Conservation (phyloP, 2,888 invertebrate species). For the Merodon equestris region DNA sequence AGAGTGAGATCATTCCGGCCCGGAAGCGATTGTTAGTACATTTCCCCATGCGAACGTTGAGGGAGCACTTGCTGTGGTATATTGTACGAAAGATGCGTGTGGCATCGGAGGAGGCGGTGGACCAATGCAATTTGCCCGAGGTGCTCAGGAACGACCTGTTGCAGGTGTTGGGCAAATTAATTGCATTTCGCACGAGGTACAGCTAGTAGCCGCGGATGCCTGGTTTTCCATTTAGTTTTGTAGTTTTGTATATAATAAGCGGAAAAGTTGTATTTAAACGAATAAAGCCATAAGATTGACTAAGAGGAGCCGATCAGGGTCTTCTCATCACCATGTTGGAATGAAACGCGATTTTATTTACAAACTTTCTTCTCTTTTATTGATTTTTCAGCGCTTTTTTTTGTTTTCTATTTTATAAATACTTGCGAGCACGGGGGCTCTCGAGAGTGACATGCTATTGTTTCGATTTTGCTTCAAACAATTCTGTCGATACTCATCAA, state of each 20-base stretch:
- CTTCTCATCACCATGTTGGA: no score
- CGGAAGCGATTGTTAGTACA: conserved; percentile 73
- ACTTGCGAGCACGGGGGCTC: conserved; percentile 17
- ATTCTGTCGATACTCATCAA: conserved; percentile 29
- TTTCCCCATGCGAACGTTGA: conserved; percentile 74
- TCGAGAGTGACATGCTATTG: conserved; percentile 55
- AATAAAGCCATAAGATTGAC: no score
- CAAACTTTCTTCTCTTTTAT: conserved; percentile 43
- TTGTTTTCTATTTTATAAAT: conserved; percentile 45
- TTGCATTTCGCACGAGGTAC: conserved; percentile 16
- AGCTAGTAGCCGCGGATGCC: not conserved
- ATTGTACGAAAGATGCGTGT: conserved; percentile 32
- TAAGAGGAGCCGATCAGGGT: no score
- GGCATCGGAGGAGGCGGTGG: conserved; percentile 30
- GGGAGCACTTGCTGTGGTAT: conserved; percentile 74
- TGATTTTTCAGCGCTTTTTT: conserved; percentile 40
- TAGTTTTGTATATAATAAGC: conserved; percentile 1
- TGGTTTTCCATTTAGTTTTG: not conserved
- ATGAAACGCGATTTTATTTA: conserved; percentile 22
- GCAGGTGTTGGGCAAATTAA: conserved; percentile 24
- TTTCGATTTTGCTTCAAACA: conserved; percentile 35
- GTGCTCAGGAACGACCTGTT: conserved; percentile 41
- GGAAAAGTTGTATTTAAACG: no score
- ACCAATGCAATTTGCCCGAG: conserved; percentile 36
- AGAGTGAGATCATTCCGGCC: conserved; percentile 69